These are phyloP conservation scores for Frankliniella fusca DNA, from an alignment of 2,888 invertebrate genomes.

Conservation along the genomic window DNA sequence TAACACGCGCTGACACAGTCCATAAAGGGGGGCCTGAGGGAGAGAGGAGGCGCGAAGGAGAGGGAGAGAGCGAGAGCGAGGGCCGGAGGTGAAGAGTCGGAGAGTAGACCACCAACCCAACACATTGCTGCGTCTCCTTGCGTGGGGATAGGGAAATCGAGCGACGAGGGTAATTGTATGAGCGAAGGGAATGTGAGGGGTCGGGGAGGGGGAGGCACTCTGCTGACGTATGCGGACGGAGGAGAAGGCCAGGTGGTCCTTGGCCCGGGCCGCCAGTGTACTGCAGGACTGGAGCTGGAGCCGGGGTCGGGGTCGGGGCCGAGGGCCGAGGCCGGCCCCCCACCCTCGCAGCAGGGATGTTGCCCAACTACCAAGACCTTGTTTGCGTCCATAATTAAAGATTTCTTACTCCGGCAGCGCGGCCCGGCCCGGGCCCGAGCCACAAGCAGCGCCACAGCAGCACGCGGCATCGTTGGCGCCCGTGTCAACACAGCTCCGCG, in stretches of 20 bases:
- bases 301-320: neutral
- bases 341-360: no score
- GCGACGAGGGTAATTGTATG: no score
- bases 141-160: no score
- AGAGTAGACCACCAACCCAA: neutral
- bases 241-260: no score
- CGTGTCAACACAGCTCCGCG: neutral
- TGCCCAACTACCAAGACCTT: neutral
- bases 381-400: conserved; percentile 25
- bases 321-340: no score
- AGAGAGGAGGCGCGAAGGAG: no score
- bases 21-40: neutral
- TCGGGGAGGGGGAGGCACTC: no score
- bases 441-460: neutral
- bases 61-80: neutral
- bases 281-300: neutral
- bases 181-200: no score
- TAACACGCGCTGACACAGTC: conserved; percentile 5
- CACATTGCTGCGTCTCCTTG: no score
- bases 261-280: no score
- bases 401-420: neutral
- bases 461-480: neutral
- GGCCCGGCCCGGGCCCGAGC: neutral
- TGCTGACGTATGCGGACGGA: no score
- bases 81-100: neutral